These are phyloP conservation scores for Trididemnum nubilum DNA, from an alignment of 23 tunicate species.

Conservation along the genomic window DNA sequence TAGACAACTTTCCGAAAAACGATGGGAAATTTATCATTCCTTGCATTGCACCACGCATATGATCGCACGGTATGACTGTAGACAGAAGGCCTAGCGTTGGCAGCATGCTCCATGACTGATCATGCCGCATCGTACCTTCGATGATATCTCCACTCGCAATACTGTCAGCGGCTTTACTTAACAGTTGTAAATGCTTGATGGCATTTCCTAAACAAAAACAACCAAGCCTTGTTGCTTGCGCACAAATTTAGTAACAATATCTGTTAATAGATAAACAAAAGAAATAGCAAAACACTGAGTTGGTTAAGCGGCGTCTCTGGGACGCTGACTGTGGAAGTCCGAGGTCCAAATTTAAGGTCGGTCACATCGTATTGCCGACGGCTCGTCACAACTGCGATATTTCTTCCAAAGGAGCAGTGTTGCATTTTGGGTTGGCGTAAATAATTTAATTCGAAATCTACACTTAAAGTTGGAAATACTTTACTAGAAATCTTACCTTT, in stretches of 20 bases:
- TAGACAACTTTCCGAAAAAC: conserved; percentile 93
- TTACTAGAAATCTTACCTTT: too few relatives aligned
- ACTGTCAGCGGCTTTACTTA: conserved; percentile 77
- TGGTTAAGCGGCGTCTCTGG: too few relatives aligned
- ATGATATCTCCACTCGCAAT: conserved; percentile 64
- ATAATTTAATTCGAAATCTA: too few relatives aligned
- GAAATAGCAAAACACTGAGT: background rate
- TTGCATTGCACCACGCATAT: conserved; percentile 69
- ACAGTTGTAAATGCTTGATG: conserved; percentile 44
- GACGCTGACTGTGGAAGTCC: too few relatives aligned
- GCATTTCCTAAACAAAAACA: conserved; percentile 40
- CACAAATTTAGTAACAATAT: background rate
- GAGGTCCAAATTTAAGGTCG: too few relatives aligned
- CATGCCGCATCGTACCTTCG: conserved; percentile 60
- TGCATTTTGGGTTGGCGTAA: too few relatives aligned
- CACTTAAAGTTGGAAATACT: too few relatives aligned
- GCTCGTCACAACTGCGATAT: too few relatives aligned
- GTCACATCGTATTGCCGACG: too few relatives aligned
- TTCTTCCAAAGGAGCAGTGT: too few relatives aligned
- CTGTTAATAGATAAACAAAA: background rate
- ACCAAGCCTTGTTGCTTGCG: background rate
- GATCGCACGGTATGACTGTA: conserved; percentile 76
- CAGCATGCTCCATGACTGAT: conserved; percentile 85
- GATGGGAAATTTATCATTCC: conserved; percentile 88
- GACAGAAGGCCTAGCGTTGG: conserved; percentile 87